Conservation (phyloP, 2,113 vertebrate genomes). For the Grallaria varia region DNA sequence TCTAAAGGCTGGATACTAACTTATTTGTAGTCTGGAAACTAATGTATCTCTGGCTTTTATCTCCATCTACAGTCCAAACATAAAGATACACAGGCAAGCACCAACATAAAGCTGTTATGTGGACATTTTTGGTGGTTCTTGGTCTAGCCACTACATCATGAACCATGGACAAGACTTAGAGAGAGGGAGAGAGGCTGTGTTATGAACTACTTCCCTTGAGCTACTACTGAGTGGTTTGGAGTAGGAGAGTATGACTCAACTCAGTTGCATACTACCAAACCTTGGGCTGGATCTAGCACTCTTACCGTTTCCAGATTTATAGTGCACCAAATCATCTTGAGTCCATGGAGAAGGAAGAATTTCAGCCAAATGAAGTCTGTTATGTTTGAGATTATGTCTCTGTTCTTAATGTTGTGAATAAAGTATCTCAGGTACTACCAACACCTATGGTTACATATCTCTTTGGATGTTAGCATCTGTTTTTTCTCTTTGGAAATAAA, state of each 20-base stretch:
- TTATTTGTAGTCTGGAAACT: background rate
- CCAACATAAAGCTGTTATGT: background rate
- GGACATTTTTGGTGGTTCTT: background rate
- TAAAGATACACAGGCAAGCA: background rate
- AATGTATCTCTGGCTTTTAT: background rate
- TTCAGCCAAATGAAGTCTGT: background rate
- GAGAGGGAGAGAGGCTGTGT: background rate
- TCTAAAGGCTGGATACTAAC: background rate
- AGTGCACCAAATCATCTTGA: background rate
- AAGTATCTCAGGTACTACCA: background rate
- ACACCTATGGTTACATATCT: background rate
- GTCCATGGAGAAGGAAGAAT: background rate
- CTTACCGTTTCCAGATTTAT: background rate
- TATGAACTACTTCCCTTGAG: background rate
- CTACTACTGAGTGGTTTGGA: fast-evolving
- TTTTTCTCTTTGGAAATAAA: background rate
- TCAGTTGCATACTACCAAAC: background rate
- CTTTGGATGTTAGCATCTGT: background rate
- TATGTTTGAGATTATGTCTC: background rate
- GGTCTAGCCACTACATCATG: background rate
- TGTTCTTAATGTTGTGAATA: background rate
- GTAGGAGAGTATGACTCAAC: background rate
- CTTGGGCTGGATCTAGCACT: background rate
- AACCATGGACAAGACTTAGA: background rate
- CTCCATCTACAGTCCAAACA: background rate